phyloP scores from a whole-genome alignment of 2,797 vertebrate species.

The Menidia menidia region DNA sequence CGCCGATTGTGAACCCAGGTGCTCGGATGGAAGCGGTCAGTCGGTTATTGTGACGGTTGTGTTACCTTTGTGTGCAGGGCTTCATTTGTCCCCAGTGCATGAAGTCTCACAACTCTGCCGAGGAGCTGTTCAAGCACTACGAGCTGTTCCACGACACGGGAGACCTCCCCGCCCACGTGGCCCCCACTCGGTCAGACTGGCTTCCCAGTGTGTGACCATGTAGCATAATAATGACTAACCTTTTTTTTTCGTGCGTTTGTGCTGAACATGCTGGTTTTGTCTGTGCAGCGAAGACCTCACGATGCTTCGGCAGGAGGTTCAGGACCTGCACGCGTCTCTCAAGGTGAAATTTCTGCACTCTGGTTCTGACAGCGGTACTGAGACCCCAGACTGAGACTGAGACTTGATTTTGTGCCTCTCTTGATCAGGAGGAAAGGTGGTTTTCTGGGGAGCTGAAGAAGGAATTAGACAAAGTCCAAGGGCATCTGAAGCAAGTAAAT shows the following conservation, averaged over 20 bases:
- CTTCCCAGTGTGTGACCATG: no score
- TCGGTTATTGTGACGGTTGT: background rate
- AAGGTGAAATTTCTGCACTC: constrained; percentile 83
- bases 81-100: constrained; percentile 99
- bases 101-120: constrained; percentile 98
- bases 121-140: constrained; percentile 98
- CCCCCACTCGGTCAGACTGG: constrained; percentile 85
- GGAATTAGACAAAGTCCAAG: constrained; percentile 98
- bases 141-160: constrained; percentile 93
- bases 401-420: constrained; percentile 12
- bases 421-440: constrained; percentile 94
- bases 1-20: background rate
- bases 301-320: constrained; percentile 93
- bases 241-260: background rate
- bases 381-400: constrained; percentile 4
- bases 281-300: constrained; percentile 87
- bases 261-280: background rate
- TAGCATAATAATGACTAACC: no score
- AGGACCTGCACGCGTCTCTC: constrained; percentile 93
- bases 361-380: background rate
- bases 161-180: constrained; percentile 87
- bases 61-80: constrained; percentile 82
- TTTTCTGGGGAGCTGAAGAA: constrained; percentile 99
- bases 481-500: constrained; percentile 99
- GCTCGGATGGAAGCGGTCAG: background rate